A percentile compares a stretch with the other conserved stretches of the same genome.
These are phyloP conservation scores for Cyphomyrmex costatus DNA, from an alignment of 1,140 invertebrate genomes.

Conservation along the genomic window DNA sequence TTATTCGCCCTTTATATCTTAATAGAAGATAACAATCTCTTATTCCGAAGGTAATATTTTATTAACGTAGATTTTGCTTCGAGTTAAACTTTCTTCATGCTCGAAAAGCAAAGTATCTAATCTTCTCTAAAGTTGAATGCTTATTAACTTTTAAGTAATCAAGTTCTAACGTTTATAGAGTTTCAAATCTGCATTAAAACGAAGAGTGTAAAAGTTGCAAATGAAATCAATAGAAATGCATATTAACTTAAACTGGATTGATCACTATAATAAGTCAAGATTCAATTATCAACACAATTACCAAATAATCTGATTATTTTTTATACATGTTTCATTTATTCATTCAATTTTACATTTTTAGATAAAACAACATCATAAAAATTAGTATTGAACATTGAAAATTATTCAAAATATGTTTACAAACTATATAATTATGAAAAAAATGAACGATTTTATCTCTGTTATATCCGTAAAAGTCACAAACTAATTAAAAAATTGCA, in stretches of 20 bases:
- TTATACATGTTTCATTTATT: not conserved
- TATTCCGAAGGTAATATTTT: conserved; percentile 34
- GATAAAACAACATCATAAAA: not conserved
- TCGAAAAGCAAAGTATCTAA: conserved; percentile 22
- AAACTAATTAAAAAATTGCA: not conserved
- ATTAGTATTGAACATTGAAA: not conserved
- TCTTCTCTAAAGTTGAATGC: conserved; percentile 34
- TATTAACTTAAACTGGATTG: not conserved
- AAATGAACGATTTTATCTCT: not conserved
- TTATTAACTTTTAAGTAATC: conserved; percentile 29
- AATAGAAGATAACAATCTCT: conserved; percentile 11
- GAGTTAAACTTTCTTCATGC: conserved; percentile 30
- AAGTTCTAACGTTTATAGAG: conserved; percentile 15
- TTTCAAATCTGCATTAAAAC: conserved; percentile 12
- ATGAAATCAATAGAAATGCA: not conserved
- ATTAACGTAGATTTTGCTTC: conserved; percentile 14
- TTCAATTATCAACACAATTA: not conserved
- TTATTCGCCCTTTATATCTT: not conserved
- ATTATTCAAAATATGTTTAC: not conserved
- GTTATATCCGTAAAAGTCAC: not conserved
- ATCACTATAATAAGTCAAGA: not conserved
- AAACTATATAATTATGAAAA: not conserved
- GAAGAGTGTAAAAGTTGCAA: not conserved
- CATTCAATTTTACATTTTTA: not conserved
- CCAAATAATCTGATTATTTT: not conserved